Evolutionary conservation across 2,113 vertebrate species (phyloP), one percentile per base, ranked within the genome.

Genomic region (Solea senegalensis): DNA sequence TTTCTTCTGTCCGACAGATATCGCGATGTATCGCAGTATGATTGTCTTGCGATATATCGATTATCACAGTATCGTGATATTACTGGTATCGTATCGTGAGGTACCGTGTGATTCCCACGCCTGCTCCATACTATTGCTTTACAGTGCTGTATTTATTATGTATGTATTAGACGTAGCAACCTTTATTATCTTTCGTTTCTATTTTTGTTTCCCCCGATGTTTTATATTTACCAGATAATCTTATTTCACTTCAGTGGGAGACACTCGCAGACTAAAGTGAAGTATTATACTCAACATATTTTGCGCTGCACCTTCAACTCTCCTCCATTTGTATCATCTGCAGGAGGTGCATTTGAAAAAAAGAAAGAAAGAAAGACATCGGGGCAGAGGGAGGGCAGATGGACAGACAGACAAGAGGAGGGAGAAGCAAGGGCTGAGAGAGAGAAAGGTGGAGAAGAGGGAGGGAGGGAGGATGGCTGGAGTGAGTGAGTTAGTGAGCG

Each of bases 391-490:
- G 41, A 67, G 52, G 52, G 26, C 21, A 54, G 28, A 46, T 44
- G 41, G 67, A 49, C 9, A 41, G 62, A 60, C 49, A 56, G 52
- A 81, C 65, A 67, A 34, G 65, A 75, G 3, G 46, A 46, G 39
- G 69, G 66, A 46, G 51, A 48, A 60, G 51, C 45, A 73, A 21
- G 51, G 73, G 55, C 43, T 45, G 63, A 54, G 3, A 10, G 54
- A 14, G 45, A 48, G 46, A 72, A 48, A 84, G 54, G 72, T 48
- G 49, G 72, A 82, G 55, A 55, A 61, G 21, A 62, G 62, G 41
- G 60, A 55, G 52, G 48, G 50, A 70, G 7, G 1, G 55, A 63
- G 21, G 40, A 65, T 43, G 49, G 58, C 64, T 52, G 44, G 67
- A 63, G 45, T 16, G 65, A 55, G 41, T 28, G 34, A 11, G 58